Evolutionary conservation across 2,113 vertebrate species (phyloP).

Genomic region (Apistogramma diplotaenia): DNA sequence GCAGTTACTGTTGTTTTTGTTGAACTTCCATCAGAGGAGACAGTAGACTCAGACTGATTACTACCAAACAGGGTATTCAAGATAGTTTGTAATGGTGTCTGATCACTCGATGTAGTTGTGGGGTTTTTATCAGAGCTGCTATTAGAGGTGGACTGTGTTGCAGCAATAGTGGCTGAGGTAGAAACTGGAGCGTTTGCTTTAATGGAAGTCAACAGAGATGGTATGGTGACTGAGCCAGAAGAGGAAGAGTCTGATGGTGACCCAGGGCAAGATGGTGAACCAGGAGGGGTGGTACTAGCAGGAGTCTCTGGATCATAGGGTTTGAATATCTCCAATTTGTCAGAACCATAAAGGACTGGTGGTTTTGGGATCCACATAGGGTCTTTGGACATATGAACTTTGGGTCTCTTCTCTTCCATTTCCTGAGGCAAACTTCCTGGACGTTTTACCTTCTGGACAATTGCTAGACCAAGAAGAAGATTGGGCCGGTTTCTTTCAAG

Average conservation of each 20-base stretch:
- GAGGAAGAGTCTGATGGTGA: conserved; percentile 66
- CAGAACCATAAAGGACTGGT: conserved; percentile 64
- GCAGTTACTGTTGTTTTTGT: conserved; percentile 23
- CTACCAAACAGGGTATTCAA: conserved; percentile 87
- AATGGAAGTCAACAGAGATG: conserved; percentile 68
- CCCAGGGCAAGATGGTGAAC: conserved; percentile 78
- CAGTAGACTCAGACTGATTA: conserved; percentile 73
- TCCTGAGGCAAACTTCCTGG: conserved; percentile 69
- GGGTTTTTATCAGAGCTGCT: conserved; percentile 15
- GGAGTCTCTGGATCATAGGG: conserved; percentile 75
- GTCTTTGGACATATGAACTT: conserved; percentile 73
- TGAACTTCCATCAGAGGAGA: conserved; percentile 23
- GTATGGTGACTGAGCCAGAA: conserved; percentile 63
- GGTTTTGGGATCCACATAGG: conserved; percentile 74
- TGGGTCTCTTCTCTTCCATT: conserved; percentile 83
- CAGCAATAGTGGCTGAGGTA: conserved; percentile 32
- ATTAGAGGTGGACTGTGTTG: conserved; percentile 9
- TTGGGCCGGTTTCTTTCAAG: conserved; percentile 91
- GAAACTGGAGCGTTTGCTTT: conserved; percentile 61
- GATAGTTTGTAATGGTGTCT: conserved; percentile 86
- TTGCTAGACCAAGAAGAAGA: conserved; percentile 91
- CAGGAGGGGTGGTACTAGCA: conserved; percentile 75
- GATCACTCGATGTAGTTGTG: conserved; percentile 30
- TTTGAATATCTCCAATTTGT: conserved; percentile 76
- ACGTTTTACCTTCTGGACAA: conserved; percentile 89